Evolutionary conservation across 1,140 invertebrate species (phyloP).

Genomic region (Philotrypesis tridentata): DNA sequence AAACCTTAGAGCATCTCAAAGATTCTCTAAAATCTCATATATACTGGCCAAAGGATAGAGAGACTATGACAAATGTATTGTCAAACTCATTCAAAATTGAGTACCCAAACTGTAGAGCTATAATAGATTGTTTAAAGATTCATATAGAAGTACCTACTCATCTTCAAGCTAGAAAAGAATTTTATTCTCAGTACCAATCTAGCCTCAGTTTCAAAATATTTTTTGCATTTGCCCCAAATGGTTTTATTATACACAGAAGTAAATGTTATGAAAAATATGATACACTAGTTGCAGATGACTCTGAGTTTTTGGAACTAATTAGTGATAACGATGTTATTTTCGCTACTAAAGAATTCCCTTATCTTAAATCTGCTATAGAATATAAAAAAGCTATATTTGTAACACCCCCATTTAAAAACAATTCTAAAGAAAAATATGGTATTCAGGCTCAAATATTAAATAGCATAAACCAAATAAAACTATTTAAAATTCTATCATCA

Average conservation of each 20-base stretch:
- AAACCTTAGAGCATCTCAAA: not conserved
- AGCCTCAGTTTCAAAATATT: not conserved
- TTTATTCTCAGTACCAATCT: not conserved
- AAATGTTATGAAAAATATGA: conserved; percentile 2
- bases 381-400: not conserved
- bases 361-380: not conserved
- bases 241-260: not conserved
- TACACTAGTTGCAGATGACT: not conserved
- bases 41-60: not conserved
- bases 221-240: conserved; percentile 9
- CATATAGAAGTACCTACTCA: not conserved
- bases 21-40: not conserved
- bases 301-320: not conserved
- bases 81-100: not conserved
- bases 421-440: not conserved
- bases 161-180: not conserved
- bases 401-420: not conserved
- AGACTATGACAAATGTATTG: not conserved
- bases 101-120: not conserved
- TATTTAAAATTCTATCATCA: not conserved
- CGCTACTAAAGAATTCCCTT: not conserved
- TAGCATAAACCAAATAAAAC: not conserved
- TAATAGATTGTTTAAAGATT: conserved; percentile 3
- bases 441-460: not conserved
- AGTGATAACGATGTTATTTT: not conserved